phyloP scores from a whole-genome alignment of 2,113 vertebrate species.

The Coptodon rendalli region DNA sequence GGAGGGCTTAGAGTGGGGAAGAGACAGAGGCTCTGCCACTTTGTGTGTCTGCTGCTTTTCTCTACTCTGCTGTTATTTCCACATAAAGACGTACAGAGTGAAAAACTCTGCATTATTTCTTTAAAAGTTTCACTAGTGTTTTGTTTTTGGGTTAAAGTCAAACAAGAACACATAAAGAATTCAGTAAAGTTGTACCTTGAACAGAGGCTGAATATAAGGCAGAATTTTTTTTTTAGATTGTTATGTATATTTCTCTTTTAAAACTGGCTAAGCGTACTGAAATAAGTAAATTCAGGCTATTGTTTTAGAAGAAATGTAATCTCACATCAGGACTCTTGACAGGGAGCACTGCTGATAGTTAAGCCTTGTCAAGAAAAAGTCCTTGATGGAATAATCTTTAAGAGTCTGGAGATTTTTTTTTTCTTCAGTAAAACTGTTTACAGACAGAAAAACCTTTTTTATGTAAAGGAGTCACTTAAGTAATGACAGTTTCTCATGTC shows the following conservation, averaged over 20 bases:
- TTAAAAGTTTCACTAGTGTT: neutral
- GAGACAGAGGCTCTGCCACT: neutral
- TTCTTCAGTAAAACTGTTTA: neutral
- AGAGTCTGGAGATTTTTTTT: neutral
- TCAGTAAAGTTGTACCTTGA: neutral
- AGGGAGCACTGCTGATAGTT: neutral
- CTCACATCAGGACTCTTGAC: neutral
- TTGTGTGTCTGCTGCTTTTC: neutral
- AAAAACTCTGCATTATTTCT: neutral
- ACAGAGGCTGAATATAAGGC: neutral
- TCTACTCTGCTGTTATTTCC: neutral
- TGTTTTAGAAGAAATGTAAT: neutral
- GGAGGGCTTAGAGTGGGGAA: neutral
- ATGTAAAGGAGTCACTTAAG: constrained; percentile 21
- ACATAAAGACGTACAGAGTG: neutral
- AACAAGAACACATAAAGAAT: neutral
- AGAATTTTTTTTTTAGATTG: neutral
- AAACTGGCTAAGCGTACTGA: neutral
- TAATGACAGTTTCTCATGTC: neutral
- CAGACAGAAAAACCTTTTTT: neutral
- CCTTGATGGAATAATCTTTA: neutral
- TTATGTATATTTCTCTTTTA: neutral
- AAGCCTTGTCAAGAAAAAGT: neutral
- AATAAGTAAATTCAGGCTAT: neutral
- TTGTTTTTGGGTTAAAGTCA: neutral